Conservation (phyloP, 2,113 vertebrate genomes). For the Xerus inauris region DNA sequence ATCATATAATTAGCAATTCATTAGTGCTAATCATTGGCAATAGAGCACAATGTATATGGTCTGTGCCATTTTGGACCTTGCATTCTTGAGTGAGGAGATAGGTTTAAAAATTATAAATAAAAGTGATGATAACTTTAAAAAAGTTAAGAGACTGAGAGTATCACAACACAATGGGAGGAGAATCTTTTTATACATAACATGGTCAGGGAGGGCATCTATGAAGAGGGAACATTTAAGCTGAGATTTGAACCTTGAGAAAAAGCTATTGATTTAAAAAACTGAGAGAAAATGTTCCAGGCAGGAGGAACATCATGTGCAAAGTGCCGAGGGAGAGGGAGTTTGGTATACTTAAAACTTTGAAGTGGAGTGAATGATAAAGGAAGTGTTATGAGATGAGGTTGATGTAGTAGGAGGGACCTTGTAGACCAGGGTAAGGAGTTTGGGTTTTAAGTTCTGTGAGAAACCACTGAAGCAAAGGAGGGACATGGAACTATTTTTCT, state of each 20-base stretch:
- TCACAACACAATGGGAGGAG: background rate
- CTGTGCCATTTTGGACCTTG: background rate
- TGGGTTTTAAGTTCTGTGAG: constrained; percentile 19
- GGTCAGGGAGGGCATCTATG: constrained; percentile 1
- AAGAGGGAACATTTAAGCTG: background rate
- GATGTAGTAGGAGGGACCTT: background rate
- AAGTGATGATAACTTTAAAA: background rate
- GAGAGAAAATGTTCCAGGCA: constrained; percentile 36
- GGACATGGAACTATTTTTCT: background rate
- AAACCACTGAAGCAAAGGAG: constrained; percentile 35
- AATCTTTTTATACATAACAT: constrained; percentile 8
- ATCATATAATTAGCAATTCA: constrained; percentile 3
- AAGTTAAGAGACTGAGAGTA: background rate
- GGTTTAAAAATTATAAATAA: constrained; percentile 7
- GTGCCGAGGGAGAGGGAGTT: background rate
- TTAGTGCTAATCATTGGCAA: constrained; percentile 19
- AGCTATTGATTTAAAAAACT: background rate
- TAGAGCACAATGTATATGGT: background rate
- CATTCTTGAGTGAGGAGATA: constrained; percentile 41
- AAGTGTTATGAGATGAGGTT: constrained; percentile 1
- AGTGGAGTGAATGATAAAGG: background rate
- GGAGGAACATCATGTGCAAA: background rate
- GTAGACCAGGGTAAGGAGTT: background rate
- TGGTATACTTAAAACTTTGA: constrained; percentile 13
- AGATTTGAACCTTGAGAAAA: background rate